These are phyloP conservation scores for Rallus limicola DNA, from an alignment of 2,113 vertebrate genomes.

Conservation along the genomic window DNA sequence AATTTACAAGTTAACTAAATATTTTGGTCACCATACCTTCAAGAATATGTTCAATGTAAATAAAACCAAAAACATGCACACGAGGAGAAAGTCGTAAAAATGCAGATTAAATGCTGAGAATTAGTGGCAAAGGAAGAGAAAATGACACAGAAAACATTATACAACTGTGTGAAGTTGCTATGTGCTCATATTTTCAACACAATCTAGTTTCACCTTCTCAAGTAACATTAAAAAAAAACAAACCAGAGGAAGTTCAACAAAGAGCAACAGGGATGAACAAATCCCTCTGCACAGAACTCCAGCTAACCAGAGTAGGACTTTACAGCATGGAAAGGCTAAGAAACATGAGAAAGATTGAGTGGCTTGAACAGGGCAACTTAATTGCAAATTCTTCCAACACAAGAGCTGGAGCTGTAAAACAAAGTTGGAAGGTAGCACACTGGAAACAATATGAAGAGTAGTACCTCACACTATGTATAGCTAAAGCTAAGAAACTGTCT, in stretches of 20 bases:
- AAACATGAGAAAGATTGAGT: background rate
- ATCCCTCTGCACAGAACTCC: background rate
- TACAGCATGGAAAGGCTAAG: background rate
- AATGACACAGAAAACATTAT: background rate
- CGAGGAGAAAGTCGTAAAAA: background rate
- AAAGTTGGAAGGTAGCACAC: background rate
- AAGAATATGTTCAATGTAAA: background rate
- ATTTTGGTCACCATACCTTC: background rate
- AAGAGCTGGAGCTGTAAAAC: background rate
- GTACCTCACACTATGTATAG: background rate
- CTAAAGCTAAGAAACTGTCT: background rate
- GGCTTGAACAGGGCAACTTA: background rate
- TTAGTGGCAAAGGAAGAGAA: background rate
- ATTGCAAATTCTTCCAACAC: background rate
- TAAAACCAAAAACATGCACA: background rate
- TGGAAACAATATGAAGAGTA: background rate
- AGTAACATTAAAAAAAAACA: background rate
- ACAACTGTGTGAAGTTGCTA: background rate
- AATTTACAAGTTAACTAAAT: background rate
- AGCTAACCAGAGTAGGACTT: background rate
- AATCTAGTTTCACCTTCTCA: background rate
- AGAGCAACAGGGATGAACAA: background rate
- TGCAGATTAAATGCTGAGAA: background rate
- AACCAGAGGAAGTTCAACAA: background rate
- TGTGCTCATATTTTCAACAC: background rate